These are phyloP conservation scores for Oligia strigilis DNA, from an alignment of 2,888 invertebrate genomes.

Conservation along the genomic window DNA sequence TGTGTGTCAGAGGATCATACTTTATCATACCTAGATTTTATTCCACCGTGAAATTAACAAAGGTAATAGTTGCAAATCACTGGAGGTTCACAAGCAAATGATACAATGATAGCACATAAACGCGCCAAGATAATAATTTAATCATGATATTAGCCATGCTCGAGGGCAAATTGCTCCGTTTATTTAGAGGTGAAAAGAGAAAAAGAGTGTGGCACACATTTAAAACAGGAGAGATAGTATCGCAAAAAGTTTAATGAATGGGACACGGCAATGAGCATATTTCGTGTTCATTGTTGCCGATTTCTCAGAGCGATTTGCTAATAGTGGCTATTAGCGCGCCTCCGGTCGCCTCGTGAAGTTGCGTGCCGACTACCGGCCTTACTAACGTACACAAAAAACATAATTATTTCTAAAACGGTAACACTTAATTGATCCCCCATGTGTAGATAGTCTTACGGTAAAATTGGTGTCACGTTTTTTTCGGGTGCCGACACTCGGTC, in stretches of 20 bases:
- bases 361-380: constrained; percentile 85
- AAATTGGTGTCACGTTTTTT: constrained; percentile 77
- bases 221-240: constrained; percentile 81
- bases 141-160: constrained; percentile 82
- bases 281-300: constrained; percentile 88
- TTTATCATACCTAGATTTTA: constrained; percentile 44
- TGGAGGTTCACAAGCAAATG: constrained; percentile 80
- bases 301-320: constrained; percentile 88
- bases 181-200: constrained; percentile 76
- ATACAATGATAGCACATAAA: constrained; percentile 79
- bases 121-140: constrained; percentile 84
- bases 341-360: constrained; percentile 77
- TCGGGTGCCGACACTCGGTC: constrained; percentile 75
- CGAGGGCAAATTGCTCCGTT: constrained; percentile 81
- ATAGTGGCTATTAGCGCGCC: constrained; percentile 86
- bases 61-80: constrained; percentile 76
- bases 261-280: constrained; percentile 84
- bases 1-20: constrained; percentile 37
- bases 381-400: constrained; percentile 80
- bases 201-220: constrained; percentile 84
- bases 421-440: constrained; percentile 83
- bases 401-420: constrained; percentile 89
- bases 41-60: constrained; percentile 57
- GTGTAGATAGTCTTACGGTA: constrained; percentile 82
- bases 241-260: constrained; percentile 86